Evolutionary conservation across 23 tunicate genomes (phyloP).

Genomic region (Trididemnum nubilum): DNA sequence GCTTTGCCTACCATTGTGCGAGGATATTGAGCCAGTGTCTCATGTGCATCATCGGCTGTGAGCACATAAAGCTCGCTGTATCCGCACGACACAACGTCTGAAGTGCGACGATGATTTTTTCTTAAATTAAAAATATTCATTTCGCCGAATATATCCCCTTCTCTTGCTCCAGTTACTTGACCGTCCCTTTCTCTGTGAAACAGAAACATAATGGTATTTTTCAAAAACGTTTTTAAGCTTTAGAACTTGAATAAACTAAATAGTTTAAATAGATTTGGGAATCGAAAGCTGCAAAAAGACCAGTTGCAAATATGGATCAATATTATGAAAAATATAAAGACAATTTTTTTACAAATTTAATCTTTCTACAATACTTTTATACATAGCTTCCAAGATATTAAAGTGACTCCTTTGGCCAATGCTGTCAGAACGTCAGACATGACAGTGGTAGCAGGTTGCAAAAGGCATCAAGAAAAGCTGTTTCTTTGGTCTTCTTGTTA

Average conservation of each 20-base stretch:
- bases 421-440: too few relatives aligned
- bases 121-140: slow-evolving; percentile 52
- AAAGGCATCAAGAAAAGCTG: too few relatives aligned
- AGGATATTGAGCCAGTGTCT: slow-evolving; percentile 56
- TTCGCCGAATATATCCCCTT: slow-evolving; percentile 88
- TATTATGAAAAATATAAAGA: too few relatives aligned
- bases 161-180: slow-evolving; percentile 19
- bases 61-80: slow-evolving; percentile 73
- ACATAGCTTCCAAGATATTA: too few relatives aligned
- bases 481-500: too few relatives aligned
- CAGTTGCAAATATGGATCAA: not conserved
- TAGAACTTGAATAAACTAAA: not conserved
- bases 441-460: too few relatives aligned
- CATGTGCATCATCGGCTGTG: slow-evolving; percentile 49
- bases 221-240: not conserved
- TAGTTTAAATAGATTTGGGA: too few relatives aligned
- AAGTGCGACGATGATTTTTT: slow-evolving; percentile 41
- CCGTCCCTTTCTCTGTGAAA: slow-evolving; percentile 66
- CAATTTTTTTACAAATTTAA: too few relatives aligned
- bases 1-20: slow-evolving; percentile 55
- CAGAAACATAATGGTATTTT: not conserved
- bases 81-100: slow-evolving; percentile 85
- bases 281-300: too few relatives aligned
- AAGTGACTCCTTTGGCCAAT: too few relatives aligned
- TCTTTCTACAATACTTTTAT: too few relatives aligned